Percentiles rank a stretch among this genome's conserved stretches.
phyloP scores from a whole-genome alignment of 2,888 invertebrate genomes.

The Bhutanitis thaidina region DNA sequence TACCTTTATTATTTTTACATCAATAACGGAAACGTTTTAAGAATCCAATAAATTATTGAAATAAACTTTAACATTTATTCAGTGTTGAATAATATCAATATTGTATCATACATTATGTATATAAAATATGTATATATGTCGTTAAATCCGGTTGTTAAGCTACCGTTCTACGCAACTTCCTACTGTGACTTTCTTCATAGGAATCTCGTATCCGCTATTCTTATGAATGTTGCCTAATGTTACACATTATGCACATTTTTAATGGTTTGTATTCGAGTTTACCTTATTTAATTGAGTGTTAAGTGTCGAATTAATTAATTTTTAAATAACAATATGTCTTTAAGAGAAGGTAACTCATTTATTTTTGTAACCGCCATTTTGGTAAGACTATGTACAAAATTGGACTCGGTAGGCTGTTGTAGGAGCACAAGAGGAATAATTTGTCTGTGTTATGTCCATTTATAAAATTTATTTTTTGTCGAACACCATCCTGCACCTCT shows the following conservation, averaged over 20 bases:
- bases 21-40: neutral
- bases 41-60: neutral
- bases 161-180: slow-evolving; percentile 3
- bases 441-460: no score
- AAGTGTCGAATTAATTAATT: no score
- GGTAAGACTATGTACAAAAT: no score
- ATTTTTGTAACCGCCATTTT: no score
- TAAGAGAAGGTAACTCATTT: no score
- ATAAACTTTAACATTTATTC: neutral
- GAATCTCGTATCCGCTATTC: slow-evolving; percentile 4
- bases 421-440: no score
- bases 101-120: neutral
- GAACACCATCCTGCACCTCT: no score
- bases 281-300: no score
- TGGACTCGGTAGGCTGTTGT: no score
- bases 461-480: no score
- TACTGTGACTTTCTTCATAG: slow-evolving; percentile 1
- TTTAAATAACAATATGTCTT: no score
- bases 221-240: neutral
- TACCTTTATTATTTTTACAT: neutral
- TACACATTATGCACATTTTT: neutral
- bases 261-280: neutral
- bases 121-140: neutral
- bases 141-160: neutral
- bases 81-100: slow-evolving; percentile 2